These are phyloP conservation scores for Cydia pomonella DNA, from an alignment of 1,140 invertebrate genomes.

Conservation along the genomic window DNA sequence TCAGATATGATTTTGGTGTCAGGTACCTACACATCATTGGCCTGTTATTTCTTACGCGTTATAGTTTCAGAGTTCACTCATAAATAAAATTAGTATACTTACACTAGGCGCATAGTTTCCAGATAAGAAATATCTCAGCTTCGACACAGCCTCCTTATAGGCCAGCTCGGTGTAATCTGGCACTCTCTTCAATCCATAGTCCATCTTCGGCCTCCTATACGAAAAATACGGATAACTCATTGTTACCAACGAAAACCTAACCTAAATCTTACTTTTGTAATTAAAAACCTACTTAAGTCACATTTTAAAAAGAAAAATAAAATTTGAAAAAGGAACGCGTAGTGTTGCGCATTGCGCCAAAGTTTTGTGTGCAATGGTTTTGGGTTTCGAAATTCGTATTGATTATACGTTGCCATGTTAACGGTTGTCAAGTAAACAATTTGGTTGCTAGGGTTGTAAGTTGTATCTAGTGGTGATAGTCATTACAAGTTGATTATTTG, in stretches of 20 bases:
- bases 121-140: conserved; percentile 87
- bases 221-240: conserved; percentile 62
- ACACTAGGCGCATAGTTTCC: conserved; percentile 86
- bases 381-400: conserved; percentile 48
- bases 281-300: conserved; percentile 29
- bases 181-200: conserved; percentile 81
- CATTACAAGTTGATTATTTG: background rate
- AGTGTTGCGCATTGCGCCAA: conserved; percentile 57
- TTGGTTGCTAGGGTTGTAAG: background rate
- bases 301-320: conserved; percentile 42
- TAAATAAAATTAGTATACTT: conserved; percentile 48
- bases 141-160: conserved; percentile 90
- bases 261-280: conserved; percentile 38
- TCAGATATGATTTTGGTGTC: no score
- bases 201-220: conserved; percentile 71
- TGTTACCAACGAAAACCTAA: conserved; percentile 35
- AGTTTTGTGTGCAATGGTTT: conserved; percentile 47
- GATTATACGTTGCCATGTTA: conserved; percentile 64
- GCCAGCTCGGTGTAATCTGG: conserved; percentile 90
- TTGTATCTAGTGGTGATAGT: background rate
- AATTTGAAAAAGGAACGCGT: conserved; percentile 42
- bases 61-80: no score
- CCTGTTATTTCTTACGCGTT: no score
- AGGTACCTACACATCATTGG: no score
- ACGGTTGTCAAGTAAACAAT: conserved; percentile 60